Evolutionary conservation across 2,888 invertebrate species (phyloP).

Genomic region (Callinectes sapidus): DNA sequence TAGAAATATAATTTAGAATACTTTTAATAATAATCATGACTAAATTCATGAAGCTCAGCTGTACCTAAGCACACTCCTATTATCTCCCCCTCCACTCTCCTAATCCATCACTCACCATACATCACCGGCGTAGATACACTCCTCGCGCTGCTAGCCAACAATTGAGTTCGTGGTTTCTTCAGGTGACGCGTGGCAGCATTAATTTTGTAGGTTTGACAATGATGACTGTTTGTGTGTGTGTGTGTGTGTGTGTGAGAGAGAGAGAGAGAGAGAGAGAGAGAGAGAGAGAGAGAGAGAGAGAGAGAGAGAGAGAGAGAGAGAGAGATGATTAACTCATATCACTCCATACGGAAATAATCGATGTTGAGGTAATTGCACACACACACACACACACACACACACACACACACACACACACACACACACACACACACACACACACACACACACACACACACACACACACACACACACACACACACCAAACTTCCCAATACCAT

Average conservation of each 20-base stretch:
- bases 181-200: neutral
- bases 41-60: neutral
- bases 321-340: neutral
- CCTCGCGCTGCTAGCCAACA: neutral
- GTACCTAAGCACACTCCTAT: neutral
- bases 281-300: conserved; percentile 25
- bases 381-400: conserved; percentile 25
- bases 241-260: neutral
- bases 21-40: neutral
- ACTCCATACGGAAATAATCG: neutral
- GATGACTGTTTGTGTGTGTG: neutral
- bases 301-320: neutral
- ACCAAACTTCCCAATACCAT: neutral
- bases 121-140: neutral
- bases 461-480: conserved; percentile 11
- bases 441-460: conserved; percentile 20
- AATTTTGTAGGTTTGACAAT: neutral
- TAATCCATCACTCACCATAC: neutral
- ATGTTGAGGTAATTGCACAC: neutral
- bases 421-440: conserved; percentile 20
- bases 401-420: conserved; percentile 25
- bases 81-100: neutral
- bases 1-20: neutral
- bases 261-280: neutral
- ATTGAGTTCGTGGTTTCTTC: neutral